Evolutionary conservation across 2,113 vertebrate genomes (phyloP).

Genomic region (Chloropsis cyanopogon): DNA sequence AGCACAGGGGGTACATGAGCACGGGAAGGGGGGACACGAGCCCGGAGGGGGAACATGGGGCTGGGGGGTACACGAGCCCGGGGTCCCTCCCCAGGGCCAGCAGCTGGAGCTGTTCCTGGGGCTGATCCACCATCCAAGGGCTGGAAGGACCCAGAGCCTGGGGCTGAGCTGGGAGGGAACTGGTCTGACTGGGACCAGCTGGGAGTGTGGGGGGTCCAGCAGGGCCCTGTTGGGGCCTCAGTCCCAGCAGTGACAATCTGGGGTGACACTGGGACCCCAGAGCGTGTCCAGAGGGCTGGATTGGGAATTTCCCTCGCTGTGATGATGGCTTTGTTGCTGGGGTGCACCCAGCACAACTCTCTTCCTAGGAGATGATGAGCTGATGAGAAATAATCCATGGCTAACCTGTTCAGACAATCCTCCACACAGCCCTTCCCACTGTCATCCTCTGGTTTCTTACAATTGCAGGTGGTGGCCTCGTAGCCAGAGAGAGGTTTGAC

Average conservation of each 20-base stretch:
- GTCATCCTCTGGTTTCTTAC: conserved; percentile 79
- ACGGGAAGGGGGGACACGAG: no score
- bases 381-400: neutral
- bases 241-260: neutral
- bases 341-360: neutral
- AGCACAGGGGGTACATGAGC: no score
- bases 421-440: conserved; percentile 86
- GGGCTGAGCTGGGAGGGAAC: neutral
- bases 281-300: neutral
- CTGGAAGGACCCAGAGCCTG: neutral
- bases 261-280: neutral
- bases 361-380: neutral
- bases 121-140: neutral
- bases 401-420: conserved; percentile 94
- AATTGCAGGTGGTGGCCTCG: conserved; percentile 94
- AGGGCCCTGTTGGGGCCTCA: neutral
- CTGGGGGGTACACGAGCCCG: no score
- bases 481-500: conserved; percentile 97
- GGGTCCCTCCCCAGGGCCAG: neutral
- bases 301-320: neutral
- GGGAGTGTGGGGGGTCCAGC: neutral
- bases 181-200: neutral
- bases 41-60: no score
- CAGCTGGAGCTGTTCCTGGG: neutral
- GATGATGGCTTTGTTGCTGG: neutral